Percentiles rank a stretch among this genome's conserved stretches.
phyloP scores from a whole-genome alignment of 2,113 vertebrate genomes.

The Cichladusa arquata region DNA sequence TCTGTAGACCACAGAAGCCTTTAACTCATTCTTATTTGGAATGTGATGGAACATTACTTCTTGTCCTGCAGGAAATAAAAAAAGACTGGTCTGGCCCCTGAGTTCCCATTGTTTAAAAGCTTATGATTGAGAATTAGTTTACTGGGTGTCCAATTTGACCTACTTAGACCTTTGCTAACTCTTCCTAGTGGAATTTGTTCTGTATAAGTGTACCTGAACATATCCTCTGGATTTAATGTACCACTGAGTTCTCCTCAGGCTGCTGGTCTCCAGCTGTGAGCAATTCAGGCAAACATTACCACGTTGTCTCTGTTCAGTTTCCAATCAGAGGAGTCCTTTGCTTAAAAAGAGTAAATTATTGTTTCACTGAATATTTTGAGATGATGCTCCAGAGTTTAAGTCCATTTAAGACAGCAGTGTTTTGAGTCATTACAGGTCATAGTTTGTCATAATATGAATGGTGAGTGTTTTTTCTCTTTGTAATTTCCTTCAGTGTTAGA shows the following conservation, averaged over 20 bases:
- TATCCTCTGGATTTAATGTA: not conserved
- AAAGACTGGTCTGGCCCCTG: not conserved
- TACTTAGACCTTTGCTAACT: not conserved
- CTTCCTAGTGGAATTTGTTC: not conserved
- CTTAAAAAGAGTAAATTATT: not conserved
- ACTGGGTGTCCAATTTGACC: not conserved
- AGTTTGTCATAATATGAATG: not conserved
- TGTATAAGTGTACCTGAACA: not conserved
- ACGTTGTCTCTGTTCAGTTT: not conserved
- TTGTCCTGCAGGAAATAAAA: not conserved
- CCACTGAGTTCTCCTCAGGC: not conserved
- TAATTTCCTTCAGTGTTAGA: not conserved
- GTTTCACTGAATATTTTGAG: not conserved
- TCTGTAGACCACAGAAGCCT: not conserved
- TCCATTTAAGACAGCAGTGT: not conserved
- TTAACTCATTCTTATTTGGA: not conserved
- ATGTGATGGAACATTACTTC: not conserved
- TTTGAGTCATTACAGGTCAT: not conserved
- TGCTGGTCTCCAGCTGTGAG: constrained; percentile 13
- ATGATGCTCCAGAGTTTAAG: not conserved
- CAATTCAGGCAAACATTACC: not conserved
- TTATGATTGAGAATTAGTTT: not conserved
- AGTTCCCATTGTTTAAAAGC: not conserved
- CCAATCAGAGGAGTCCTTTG: not conserved
- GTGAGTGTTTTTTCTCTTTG: not conserved